phyloP scores from a whole-genome alignment of 2,113 vertebrate genomes.

The Arothron firmamentum region DNA sequence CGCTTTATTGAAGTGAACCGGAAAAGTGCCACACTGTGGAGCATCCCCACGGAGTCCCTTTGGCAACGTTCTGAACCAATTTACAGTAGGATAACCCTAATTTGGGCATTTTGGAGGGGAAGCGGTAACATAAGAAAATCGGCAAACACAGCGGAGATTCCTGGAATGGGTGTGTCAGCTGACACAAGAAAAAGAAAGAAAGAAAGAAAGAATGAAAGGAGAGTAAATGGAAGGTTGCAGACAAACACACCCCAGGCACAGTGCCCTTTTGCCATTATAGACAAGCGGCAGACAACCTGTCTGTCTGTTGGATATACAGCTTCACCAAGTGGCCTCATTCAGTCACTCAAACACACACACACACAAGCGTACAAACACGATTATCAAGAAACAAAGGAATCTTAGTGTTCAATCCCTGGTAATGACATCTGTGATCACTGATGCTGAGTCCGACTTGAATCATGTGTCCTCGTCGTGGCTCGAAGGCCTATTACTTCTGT shows the following conservation, averaged over 20 bases:
- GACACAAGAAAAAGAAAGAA: conserved; percentile 29
- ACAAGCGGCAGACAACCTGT: conserved; percentile 6
- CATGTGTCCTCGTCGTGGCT: conserved; percentile 21
- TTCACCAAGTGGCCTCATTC: too few relatives aligned
- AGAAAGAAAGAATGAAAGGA: conserved; percentile 45
- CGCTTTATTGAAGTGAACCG: conserved; percentile 46
- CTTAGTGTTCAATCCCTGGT: neutral
- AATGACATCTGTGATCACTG: conserved; percentile 4
- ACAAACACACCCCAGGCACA: conserved; percentile 44
- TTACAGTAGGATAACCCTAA: conserved; percentile 45
- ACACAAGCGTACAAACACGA: conserved; percentile 7
- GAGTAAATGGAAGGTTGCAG: conserved; percentile 45
- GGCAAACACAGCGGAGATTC: conserved; percentile 69
- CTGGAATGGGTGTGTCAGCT: conserved; percentile 71
- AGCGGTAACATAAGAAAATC: conserved; percentile 65
- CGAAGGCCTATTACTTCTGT: conserved; percentile 11
- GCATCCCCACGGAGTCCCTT: conserved; percentile 47
- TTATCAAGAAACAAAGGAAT: neutral
- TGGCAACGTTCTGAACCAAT: conserved; percentile 58
- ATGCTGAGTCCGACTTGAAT: conserved; percentile 31
- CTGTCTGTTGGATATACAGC: neutral
- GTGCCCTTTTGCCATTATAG: conserved; percentile 41
- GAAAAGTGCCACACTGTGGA: conserved; percentile 47
- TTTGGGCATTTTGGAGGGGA: conserved; percentile 49
- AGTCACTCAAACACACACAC: conserved; percentile 1